Evolutionary conservation across 2,797 vertebrate species (phyloP).

Genomic region (Acrossocheilus wenchowensis): DNA sequence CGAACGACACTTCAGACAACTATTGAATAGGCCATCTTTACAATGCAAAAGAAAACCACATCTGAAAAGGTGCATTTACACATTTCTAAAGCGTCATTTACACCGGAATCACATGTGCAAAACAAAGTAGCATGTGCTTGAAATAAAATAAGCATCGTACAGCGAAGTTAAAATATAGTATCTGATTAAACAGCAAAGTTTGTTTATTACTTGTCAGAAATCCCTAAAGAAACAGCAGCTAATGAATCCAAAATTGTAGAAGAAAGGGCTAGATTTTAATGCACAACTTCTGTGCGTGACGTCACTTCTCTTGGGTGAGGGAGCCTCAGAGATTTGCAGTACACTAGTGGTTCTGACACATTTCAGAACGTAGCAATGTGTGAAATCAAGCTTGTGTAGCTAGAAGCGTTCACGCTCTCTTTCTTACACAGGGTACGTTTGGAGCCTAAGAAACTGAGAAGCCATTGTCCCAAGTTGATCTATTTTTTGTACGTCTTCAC

Average conservation of each 20-base stretch:
- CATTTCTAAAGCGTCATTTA: neutral
- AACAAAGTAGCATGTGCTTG: neutral
- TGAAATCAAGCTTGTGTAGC: constrained; percentile 3
- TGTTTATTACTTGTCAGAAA: neutral
- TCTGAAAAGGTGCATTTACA: neutral
- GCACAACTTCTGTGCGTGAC: neutral
- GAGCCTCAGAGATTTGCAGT: neutral
- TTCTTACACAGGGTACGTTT: neutral
- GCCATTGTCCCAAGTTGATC: neutral
- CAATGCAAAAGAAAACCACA: neutral
- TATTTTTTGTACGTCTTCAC: neutral
- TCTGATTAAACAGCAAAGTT: neutral
- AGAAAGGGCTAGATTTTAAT: neutral
- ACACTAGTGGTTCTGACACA: neutral
- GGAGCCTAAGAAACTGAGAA: neutral
- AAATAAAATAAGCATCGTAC: neutral
- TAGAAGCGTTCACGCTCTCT: neutral
- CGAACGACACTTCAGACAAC: neutral
- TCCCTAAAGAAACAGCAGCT: neutral
- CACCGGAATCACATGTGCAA: neutral
- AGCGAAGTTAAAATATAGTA: neutral
- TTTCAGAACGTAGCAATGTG: neutral
- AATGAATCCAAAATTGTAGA: neutral
- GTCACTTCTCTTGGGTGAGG: neutral
- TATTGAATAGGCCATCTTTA: neutral